These are phyloP conservation scores for Aspidiotus rigidus DNA, from an alignment of 2,888 invertebrate genomes.

Conservation along the genomic window DNA sequence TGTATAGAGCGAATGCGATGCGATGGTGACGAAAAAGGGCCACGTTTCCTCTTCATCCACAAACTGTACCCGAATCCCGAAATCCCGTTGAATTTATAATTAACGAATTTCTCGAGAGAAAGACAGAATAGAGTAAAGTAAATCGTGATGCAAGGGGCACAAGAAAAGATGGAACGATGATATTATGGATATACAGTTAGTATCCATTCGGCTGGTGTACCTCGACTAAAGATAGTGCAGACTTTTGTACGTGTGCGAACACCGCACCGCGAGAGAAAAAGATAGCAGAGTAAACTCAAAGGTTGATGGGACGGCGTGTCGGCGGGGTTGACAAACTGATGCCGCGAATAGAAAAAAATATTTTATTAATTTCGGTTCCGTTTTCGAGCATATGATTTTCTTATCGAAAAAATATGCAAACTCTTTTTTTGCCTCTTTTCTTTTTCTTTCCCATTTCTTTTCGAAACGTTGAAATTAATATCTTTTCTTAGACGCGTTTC, in stretches of 20 bases:
- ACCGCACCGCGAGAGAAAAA: background rate
- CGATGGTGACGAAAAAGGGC: no score
- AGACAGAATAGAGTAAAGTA: no score
- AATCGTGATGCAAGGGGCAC: no score
- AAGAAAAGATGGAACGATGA: no score
- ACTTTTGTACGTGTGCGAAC: background rate
- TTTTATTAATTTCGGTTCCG: background rate
- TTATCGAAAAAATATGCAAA: background rate
- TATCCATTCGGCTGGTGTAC: no score
- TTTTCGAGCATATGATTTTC: background rate
- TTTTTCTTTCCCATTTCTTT: no score
- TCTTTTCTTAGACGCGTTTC: conserved; percentile 10
- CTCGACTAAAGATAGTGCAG: no score
- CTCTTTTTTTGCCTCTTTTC: background rate
- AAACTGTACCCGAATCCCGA: background rate
- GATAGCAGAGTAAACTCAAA: background rate
- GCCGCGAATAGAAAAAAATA: background rate
- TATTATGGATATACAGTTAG: no score
- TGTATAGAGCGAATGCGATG: background rate
- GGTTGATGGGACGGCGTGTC: background rate
- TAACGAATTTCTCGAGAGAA: background rate
- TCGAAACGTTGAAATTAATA: conserved; percentile 19
- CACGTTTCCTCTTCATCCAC: no score
- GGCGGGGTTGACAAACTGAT: background rate
- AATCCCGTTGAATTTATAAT: conserved; percentile 5